Evolutionary conservation across 2,113 vertebrate genomes (phyloP), one percentile per base, ranked within the genome.

Genomic region (Zosterops hypoxanthus): DNA sequence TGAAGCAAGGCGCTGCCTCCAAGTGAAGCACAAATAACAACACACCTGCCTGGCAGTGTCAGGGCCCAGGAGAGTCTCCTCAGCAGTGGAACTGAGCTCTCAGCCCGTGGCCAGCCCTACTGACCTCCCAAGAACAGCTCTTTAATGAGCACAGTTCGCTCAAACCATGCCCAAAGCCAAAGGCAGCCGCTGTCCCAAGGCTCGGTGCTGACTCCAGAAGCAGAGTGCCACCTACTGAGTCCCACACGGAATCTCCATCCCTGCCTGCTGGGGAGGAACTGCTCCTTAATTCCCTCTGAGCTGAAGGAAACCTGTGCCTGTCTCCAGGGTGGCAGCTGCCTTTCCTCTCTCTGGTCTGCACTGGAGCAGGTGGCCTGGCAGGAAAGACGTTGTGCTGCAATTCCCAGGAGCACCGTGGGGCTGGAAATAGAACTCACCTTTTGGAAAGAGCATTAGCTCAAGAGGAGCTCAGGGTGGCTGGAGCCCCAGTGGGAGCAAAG

Each of bases 211-310:
- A 56, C 57, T 92, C 84, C 72, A 64, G 84, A 71, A 94, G 44
- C 49, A 91, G 87, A 95, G 91, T 91, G 93, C 89, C 75, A 95
- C 84, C 91, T 92, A 70, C 90, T 92, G 95, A 93, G 88, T n/a
- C 59, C 73, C 76, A 21, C 77, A 14, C 5, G 64, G 34, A 52
- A 93, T 73, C 85, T 84, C 41, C 55, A 47, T 13, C 15, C 77
- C 71, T 16, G 55, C 47, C 73, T 20, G n/a, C 5, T 1, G 34
- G n/a, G 25, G 24, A 86, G 47, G 55, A 61, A 26, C 16, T 3
- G 65, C n/a, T 50, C 11, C 8, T 25, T 2, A 39, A 22, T 23
- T 76, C 61, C 53, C 24, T 3, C 2, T 0, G 34, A 87, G 56
- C 24, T 39, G 77, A 31, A 12, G 65, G 64, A 78, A 92, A 42